These are phyloP conservation scores for Napeogenes sylphis DNA, from an alignment of 2,888 invertebrate species.

Conservation along the genomic window DNA sequence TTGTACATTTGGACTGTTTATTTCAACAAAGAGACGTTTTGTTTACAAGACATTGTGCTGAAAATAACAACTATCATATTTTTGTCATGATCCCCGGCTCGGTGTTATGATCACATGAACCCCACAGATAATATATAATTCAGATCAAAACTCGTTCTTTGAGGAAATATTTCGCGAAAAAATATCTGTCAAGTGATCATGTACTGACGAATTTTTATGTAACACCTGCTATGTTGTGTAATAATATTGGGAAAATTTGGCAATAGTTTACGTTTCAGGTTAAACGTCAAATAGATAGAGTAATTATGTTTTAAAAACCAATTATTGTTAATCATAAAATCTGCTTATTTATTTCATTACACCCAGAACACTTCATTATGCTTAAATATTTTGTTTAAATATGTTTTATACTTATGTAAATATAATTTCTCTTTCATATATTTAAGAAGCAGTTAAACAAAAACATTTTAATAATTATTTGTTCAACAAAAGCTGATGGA, in stretches of 20 bases:
- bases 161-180: slow-evolving; percentile 26
- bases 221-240: slow-evolving; percentile 18
- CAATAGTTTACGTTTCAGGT: neutral
- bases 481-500: neutral
- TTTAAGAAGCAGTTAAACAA: slow-evolving; percentile 1
- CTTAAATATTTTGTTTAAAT: slow-evolving; percentile 3
- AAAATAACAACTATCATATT: neutral
- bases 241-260: neutral
- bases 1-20: too few relatives aligned
- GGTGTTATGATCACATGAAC: slow-evolving; percentile 31
- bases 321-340: neutral
- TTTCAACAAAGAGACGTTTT: too few relatives aligned
- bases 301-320: too few relatives aligned
- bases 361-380: neutral
- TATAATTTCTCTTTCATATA: slow-evolving; percentile 4
- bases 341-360: neutral
- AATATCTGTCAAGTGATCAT: slow-evolving; percentile 22
- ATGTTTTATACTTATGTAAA: neutral
- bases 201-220: slow-evolving; percentile 22
- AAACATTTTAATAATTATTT: slow-evolving; percentile 3
- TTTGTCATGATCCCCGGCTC: slow-evolving; percentile 29
- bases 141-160: slow-evolving; percentile 37
- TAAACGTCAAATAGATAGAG: too few relatives aligned
- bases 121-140: slow-evolving; percentile 43
- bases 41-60: too few relatives aligned